Base-by-base conservation (phyloP, 2,797 vertebrate genomes). In the Ptychadena robeensis region DNA sequence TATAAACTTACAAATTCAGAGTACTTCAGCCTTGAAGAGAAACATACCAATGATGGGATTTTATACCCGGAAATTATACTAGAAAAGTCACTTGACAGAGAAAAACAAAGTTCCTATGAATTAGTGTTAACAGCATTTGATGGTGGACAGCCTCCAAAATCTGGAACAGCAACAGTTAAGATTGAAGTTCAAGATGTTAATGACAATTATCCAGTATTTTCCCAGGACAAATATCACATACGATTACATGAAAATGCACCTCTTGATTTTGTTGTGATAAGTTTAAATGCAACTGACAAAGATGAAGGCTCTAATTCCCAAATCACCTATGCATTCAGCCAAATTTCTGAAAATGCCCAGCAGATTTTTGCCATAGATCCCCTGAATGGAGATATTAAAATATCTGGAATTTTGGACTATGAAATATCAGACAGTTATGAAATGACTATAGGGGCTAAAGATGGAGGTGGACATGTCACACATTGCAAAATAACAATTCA, bases 181-280 rank as follows among this genome's bases (percentile, higher is more conserved):
- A 73, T 95, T 74, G 88, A 80, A 82, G 93, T 95, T 0, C 69
- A 93, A 4, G 94, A 94, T 86, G 90, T 91, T n/a, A 95, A 95
- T 86, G 94, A 95, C 85, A 95, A 96, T 15, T 81, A 87, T 9
- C 90, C 88, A 0, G 61, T 87, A 18, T 95, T 95, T 67, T 91
- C 72, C 25, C 88, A 93, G 9, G 22, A 84, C 8, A 80, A 92
- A 0, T 95, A 94, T 86, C 85, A 79, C 66, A 87, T 92, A 9
- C 92, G 80, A 75, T 40, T 94, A n/a, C 85, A 86, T n/a, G 94
- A 95, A 88, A 91, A 94, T 79, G 85, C 91, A 10, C 86, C 89
- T 0, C 1, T 88, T 4, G 91, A 83, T 2, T 88, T 89, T 0
- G 1, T 69, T 0, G 88, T 95, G 1, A 3, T 93, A 0, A 89